Evolutionary conservation across 2,888 invertebrate genomes (phyloP).

Genomic region (Acronicta psi): DNA sequence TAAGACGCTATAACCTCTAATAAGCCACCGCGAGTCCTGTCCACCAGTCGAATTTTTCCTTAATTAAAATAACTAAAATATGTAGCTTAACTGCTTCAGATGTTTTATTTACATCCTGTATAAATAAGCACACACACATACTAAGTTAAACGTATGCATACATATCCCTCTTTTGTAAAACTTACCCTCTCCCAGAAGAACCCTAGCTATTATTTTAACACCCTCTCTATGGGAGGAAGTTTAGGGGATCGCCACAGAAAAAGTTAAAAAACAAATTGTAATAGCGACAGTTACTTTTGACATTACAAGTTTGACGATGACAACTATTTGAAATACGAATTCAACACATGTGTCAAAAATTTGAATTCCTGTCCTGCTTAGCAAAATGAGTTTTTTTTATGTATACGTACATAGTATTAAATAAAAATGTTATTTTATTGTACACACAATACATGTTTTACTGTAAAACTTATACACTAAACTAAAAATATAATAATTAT

Average conservation of each 20-base stretch:
- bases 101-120: conserved; percentile 16
- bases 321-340: not conserved
- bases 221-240: conserved; percentile 63
- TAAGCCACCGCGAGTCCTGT: no score
- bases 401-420: no score
- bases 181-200: conserved; percentile 50
- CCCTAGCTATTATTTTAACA: conserved; percentile 74
- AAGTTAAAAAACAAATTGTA: conserved; percentile 23
- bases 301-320: not conserved
- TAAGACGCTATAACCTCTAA: no score
- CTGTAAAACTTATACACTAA: no score
- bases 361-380: no score
- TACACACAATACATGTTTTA: no score
- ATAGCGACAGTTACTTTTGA: conserved; percentile 11
- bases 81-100: no score
- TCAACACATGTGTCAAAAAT: not conserved
- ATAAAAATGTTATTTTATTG: no score
- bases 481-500: no score
- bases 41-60: no score
- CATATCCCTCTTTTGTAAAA: conserved; percentile 47
- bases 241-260: conserved; percentile 36
- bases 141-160: conserved; percentile 4
- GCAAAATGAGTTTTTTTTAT: no score
- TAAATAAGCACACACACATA: conserved; percentile 5
- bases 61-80: not conserved